Conservation (phyloP, 2,113 vertebrate genomes). For the Oreocharis arfaki region DNA sequence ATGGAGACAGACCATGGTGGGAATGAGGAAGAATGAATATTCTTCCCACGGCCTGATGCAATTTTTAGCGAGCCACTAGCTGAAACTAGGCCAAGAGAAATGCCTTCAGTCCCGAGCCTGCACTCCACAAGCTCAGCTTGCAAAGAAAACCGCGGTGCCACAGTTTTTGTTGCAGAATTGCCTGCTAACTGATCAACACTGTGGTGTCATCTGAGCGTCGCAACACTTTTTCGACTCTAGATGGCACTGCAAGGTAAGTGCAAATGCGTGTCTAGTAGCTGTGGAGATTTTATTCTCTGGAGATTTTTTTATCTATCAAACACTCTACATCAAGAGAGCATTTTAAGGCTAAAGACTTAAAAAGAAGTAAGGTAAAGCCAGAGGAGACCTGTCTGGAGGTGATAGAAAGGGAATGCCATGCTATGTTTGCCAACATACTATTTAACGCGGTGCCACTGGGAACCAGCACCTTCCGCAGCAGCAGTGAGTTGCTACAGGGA, state of each 20-base stretch:
- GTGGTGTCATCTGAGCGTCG: neutral
- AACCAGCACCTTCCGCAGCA: neutral
- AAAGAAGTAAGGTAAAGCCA: neutral
- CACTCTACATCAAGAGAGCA: neutral
- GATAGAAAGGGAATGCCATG: neutral
- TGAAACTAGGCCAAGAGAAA: neutral
- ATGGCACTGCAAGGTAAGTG: conserved; percentile 25
- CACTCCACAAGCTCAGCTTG: neutral
- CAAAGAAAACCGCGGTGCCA: fast-evolving
- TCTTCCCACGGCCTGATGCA: neutral
- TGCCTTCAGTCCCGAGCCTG: neutral
- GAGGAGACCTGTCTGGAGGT: neutral
- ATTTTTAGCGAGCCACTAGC: neutral
- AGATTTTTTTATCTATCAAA: neutral
- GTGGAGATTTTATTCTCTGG: neutral
- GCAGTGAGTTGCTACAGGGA: neutral
- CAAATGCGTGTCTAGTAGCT: neutral
- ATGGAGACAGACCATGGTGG: neutral
- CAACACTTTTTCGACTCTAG: neutral
- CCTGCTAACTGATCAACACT: neutral
- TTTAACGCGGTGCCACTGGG: neutral
- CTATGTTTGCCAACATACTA: neutral
- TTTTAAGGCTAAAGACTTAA: neutral
- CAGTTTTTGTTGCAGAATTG: neutral
- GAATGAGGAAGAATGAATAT: neutral